Evolutionary conservation across 1,140 invertebrate genomes (phyloP).

Genomic region (Rhopalosiphum maidis): DNA sequence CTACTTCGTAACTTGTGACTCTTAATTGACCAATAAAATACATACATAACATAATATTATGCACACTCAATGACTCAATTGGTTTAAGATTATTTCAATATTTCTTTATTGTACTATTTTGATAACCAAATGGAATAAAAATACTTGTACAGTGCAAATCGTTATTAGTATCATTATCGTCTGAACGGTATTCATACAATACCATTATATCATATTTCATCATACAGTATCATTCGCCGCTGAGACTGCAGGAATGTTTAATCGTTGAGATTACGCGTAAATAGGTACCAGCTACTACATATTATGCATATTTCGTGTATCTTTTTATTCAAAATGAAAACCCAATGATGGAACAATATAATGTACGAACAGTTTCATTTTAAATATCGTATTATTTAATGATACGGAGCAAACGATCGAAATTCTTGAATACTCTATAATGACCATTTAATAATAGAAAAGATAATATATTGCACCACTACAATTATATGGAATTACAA

Average conservation of each 20-base stretch:
- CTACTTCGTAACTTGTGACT: not conserved
- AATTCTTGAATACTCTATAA: not conserved
- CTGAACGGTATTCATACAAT: not conserved
- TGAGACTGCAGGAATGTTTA: not conserved
- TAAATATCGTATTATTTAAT: not conserved
- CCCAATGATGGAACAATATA: not conserved
- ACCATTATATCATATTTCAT: not conserved
- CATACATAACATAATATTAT: not conserved
- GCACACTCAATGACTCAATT: not conserved
- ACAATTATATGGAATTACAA: not conserved
- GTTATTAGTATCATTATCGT: not conserved
- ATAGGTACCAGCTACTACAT: not conserved
- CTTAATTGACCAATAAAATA: not conserved
- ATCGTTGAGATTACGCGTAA: not conserved
- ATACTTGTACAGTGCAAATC: not conserved
- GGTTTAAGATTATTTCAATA: not conserved
- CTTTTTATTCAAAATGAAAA: not conserved
- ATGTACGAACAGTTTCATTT: not conserved
- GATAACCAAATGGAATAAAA: not conserved
- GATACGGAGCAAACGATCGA: not conserved
- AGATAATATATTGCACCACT: not conserved
- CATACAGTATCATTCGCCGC: not conserved
- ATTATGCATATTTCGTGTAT: not conserved
- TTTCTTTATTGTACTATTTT: not conserved
- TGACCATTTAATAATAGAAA: slow-evolving; percentile 21